phyloP scores from a whole-genome alignment of 2,888 invertebrate species.

The Psylliodes chrysocephalus region DNA sequence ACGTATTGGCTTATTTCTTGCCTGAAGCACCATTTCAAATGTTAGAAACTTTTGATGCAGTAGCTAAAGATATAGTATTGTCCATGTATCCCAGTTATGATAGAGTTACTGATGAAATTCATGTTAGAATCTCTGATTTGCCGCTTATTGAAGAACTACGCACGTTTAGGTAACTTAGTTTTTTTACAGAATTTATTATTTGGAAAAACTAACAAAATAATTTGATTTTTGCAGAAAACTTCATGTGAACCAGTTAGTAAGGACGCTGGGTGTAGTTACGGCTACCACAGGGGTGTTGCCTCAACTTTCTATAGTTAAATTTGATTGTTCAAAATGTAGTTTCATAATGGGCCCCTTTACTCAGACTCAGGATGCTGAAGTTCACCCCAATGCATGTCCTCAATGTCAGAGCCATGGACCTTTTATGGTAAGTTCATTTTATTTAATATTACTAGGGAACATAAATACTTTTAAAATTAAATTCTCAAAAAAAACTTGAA shows the following conservation, averaged over 20 bases:
- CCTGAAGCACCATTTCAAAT: conserved; percentile 98
- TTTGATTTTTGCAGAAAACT: conserved; percentile 75
- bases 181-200: too few species aligned
- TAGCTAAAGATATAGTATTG: conserved; percentile 91
- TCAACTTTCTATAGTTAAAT: conserved; percentile 94
- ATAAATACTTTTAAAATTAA: too few species aligned
- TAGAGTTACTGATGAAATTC: conserved; percentile 92
- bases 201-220: too few species aligned
- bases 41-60: conserved; percentile 95
- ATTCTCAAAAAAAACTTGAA: too few species aligned
- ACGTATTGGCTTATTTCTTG: conserved; percentile 94
- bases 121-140: conserved; percentile 93
- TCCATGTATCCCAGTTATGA: conserved; percentile 96
- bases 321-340: conserved; percentile 96
- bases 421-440: conserved; percentile 75
- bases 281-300: conserved; percentile 95
- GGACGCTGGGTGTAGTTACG: conserved; percentile 94
- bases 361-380: conserved; percentile 92
- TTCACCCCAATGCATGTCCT: conserved; percentile 96
- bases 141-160: conserved; percentile 96
- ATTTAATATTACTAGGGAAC: not conserved
- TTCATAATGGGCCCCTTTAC: conserved; percentile 96
- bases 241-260: conserved; percentile 93
- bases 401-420: conserved; percentile 97
- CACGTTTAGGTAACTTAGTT: conserved; percentile 83